Conservation (phyloP, 2,113 vertebrate genomes). For the Prinia subflava region DNA sequence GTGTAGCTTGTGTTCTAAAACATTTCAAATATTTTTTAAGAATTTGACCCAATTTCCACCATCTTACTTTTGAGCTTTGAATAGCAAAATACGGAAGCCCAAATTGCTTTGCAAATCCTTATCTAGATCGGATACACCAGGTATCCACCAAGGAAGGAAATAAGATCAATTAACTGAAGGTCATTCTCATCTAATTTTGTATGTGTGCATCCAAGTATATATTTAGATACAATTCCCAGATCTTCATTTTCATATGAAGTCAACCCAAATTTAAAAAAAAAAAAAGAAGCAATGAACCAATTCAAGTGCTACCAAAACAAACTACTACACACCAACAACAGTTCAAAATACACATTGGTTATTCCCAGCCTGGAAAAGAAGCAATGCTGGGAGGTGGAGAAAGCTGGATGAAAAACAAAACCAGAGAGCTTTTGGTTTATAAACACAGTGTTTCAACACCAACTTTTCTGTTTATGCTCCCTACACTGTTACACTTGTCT, state of each 20-base stretch:
- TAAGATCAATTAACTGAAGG: neutral
- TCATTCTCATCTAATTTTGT: neutral
- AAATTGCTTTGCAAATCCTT: neutral
- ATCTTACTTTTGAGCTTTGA: neutral
- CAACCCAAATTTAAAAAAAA: neutral
- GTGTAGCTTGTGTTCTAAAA: neutral
- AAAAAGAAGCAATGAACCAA: neutral
- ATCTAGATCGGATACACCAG: neutral
- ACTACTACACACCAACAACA: neutral
- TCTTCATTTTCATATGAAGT: neutral
- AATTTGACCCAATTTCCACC: neutral
- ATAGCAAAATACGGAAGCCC: neutral
- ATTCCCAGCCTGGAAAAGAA: neutral
- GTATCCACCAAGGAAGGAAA: neutral
- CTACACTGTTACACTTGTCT: constrained; percentile 38
- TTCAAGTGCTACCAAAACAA: neutral
- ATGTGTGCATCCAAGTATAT: neutral
- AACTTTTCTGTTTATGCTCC: constrained; percentile 49
- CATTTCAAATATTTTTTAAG: neutral
- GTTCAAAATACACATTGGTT: neutral
- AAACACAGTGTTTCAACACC: constrained; percentile 47
- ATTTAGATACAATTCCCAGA: neutral
- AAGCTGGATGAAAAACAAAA: constrained; percentile 10
- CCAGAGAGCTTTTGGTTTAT: constrained; percentile 40
- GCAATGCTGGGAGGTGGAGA: neutral